A percentile compares a stretch with the other conserved stretches of the same genome.
These are phyloP conservation scores for Ligdia adustata DNA, from an alignment of 2,888 invertebrate species.

Conservation along the genomic window DNA sequence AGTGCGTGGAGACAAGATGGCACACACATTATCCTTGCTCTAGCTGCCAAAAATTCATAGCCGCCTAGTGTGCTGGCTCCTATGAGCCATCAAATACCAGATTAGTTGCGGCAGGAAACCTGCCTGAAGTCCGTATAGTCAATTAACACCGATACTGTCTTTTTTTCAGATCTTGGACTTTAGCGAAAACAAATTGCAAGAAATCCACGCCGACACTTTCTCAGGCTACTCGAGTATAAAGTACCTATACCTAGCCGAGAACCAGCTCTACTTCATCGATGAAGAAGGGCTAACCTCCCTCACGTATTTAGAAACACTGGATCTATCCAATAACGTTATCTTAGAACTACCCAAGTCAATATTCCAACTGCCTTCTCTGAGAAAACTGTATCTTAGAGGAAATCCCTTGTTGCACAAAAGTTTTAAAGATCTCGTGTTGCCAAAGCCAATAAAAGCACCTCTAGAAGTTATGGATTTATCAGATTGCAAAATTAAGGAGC, in stretches of 20 bases:
- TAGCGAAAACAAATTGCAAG: conserved; percentile 81
- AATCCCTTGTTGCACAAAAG: conserved; percentile 75
- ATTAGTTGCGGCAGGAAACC: no score
- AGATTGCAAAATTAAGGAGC: conserved; percentile 80
- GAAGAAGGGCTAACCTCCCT: conserved; percentile 79
- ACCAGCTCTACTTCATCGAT: conserved; percentile 81
- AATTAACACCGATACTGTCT: conserved; percentile 7
- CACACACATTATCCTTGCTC: no score
- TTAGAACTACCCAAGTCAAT: conserved; percentile 74
- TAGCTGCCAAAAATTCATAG: no score
- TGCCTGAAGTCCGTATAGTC: no score
- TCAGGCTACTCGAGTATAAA: conserved; percentile 77
- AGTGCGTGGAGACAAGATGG: no score
- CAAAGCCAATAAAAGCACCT: conserved; percentile 84
- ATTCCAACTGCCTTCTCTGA: conserved; percentile 83
- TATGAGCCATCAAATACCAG: no score
- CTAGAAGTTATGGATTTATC: conserved; percentile 85
- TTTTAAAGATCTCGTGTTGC: conserved; percentile 60
- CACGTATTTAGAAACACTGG: conserved; percentile 78
- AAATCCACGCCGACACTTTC: conserved; percentile 76
- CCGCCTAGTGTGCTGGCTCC: no score
- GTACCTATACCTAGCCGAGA: conserved; percentile 83
- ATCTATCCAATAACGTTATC: conserved; percentile 82
- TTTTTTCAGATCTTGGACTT: conserved; percentile 83
- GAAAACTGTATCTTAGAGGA: conserved; percentile 84